phyloP scores from a whole-genome alignment of 2,113 vertebrate species.

The Microcebus griseorufus region DNA sequence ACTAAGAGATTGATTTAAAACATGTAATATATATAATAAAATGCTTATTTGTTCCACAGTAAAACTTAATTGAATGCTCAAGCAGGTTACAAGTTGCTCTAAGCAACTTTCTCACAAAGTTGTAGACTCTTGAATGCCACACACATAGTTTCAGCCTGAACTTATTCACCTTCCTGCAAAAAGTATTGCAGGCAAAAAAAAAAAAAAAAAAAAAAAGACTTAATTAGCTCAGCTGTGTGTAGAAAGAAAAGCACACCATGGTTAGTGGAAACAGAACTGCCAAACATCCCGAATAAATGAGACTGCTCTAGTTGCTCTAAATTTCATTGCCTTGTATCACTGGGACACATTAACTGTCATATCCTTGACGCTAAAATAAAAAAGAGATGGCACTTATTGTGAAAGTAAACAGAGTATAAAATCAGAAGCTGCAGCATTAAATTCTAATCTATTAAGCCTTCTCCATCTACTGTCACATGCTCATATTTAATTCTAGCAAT shows the following conservation, averaged over 20 bases:
- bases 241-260: neutral
- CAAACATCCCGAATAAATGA: neutral
- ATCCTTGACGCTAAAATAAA: neutral
- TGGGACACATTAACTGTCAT: neutral
- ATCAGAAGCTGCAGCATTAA: neutral
- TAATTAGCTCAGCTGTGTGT: neutral
- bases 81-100: constrained; percentile 21
- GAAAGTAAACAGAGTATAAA: neutral
- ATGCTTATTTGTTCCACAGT: neutral
- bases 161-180: constrained; percentile 7
- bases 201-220: neutral
- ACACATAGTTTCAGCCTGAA: constrained; percentile 31
- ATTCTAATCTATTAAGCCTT: neutral
- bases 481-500: neutral
- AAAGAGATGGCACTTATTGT: neutral
- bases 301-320: neutral
- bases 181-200: neutral
- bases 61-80: constrained; percentile 30
- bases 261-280: neutral
- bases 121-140: constrained; percentile 13
- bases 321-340: neutral
- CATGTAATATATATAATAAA: neutral
- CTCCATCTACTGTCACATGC: neutral
- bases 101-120: constrained; percentile 12
- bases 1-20: neutral